These are phyloP conservation scores for Pithys albifrons DNA, from an alignment of 2,113 vertebrate genomes.

Conservation along the genomic window DNA sequence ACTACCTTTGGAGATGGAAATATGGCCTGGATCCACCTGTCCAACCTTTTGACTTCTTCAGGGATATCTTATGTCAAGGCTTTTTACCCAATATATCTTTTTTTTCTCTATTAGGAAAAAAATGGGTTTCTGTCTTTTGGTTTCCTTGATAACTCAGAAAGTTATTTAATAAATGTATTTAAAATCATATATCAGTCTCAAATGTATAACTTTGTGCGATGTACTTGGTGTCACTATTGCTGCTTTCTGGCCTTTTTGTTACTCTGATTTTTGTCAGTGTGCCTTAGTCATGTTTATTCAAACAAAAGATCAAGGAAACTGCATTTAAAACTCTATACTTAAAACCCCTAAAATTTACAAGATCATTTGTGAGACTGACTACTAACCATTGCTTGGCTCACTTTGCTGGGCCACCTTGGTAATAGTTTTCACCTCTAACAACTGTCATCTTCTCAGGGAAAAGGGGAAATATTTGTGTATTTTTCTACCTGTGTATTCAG, in stretches of 20 bases:
- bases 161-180: not conserved
- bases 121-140: not conserved
- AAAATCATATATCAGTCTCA: not conserved
- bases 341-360: not conserved
- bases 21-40: not conserved
- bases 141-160: not conserved
- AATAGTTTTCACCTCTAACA: not conserved
- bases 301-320: not conserved
- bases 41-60: not conserved
- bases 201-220: not conserved
- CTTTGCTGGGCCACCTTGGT: not conserved
- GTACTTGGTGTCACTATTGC: not conserved
- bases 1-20: not conserved
- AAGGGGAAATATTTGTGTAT: not conserved
- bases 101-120: not conserved
- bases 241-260: not conserved
- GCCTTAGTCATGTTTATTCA: not conserved
- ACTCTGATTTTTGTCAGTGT: not conserved
- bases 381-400: not conserved
- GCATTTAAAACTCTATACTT: not conserved
- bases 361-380: not conserved
- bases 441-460: not conserved
- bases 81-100: not conserved
- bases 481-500: not conserved
- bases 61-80: not conserved